Evolutionary conservation across 92 coral and sea anemone species (phyloP).

Genomic region (Epizoanthus scotinus): DNA sequence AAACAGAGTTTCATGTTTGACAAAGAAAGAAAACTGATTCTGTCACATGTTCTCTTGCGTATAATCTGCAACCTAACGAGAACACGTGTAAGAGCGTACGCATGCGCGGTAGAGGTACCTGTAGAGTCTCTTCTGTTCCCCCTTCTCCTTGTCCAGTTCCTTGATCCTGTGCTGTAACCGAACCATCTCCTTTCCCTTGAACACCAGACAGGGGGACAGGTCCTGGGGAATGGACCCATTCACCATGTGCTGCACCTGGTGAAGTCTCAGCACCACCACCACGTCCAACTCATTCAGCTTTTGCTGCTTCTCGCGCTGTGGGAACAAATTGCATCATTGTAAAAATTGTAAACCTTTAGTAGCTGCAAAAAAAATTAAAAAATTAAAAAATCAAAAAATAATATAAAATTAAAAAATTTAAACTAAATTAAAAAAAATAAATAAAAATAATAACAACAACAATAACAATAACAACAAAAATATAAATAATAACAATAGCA

Average conservation of each 20-base stretch:
- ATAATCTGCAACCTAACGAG: too few species aligned
- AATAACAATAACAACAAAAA: too few species aligned
- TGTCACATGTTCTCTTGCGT: too few species aligned
- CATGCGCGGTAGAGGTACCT: constrained; percentile 43
- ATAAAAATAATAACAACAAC: not conserved
- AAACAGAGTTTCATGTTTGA: too few species aligned
- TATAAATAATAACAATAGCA: not conserved
- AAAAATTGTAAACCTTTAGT: too few species aligned
- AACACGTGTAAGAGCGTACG: not conserved
- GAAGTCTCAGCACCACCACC: constrained; percentile 83
- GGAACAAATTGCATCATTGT: not conserved
- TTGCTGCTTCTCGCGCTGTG: constrained; percentile 95
- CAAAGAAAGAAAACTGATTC: too few species aligned
- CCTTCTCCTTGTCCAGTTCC: constrained; percentile 94
- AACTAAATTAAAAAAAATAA: too few species aligned
- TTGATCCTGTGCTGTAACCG: constrained; percentile 85
- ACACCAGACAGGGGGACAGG: constrained; percentile 83
- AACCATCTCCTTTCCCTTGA: constrained; percentile 79
- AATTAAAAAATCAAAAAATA: too few species aligned
- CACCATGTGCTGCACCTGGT: constrained; percentile 89
- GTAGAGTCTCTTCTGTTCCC: constrained; percentile 87
- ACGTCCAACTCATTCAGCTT: constrained; percentile 97
- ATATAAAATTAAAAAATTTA: too few species aligned
- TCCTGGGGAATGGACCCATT: constrained; percentile 86
- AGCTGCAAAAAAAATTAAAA: too few species aligned